phyloP scores from a whole-genome alignment of 2,888 invertebrate species.

The Drosophila macrospina region DNA sequence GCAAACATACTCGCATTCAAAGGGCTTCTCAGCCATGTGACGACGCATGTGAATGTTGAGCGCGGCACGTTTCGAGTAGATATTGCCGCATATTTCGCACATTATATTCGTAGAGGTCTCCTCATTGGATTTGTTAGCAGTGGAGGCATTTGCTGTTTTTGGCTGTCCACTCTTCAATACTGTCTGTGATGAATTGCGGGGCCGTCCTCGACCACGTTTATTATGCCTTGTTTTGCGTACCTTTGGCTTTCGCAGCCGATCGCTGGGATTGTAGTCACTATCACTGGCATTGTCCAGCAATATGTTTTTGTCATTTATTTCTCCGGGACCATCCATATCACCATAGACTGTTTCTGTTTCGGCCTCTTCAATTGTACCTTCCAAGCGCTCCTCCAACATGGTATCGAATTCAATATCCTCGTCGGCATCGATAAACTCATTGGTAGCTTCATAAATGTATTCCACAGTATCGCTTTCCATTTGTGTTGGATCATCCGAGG shows the following conservation, averaged over 20 bases:
- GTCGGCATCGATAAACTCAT: conserved; percentile 79
- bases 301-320: conserved; percentile 52
- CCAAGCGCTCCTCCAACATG: conserved; percentile 66
- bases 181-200: conserved; percentile 44
- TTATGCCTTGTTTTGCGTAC: conserved; percentile 49
- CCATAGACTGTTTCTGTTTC: conserved; percentile 35
- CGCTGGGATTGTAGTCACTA: conserved; percentile 71
- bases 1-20: conserved; percentile 83
- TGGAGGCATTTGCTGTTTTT: conserved; percentile 4
- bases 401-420: conserved; percentile 72
- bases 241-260: conserved; percentile 66
- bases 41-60: conserved; percentile 85
- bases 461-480: conserved; percentile 56
- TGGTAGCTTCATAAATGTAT: conserved; percentile 68
- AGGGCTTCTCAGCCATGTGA: conserved; percentile 84
- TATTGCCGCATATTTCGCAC: conserved; percentile 85
- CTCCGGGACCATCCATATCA: conserved; percentile 37
- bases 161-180: conserved; percentile 24
- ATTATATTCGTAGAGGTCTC: conserved; percentile 76
- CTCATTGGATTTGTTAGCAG: conserved; percentile 46
- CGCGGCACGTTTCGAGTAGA: conserved; percentile 82
- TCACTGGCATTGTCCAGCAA: conserved; percentile 61
- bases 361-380: conserved; percentile 55
- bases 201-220: conserved; percentile 70
- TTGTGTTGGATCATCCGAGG: conserved; percentile 60